Conservation (phyloP, 2,888 invertebrate genomes). For the Aphidoletes aphidimyza region DNA sequence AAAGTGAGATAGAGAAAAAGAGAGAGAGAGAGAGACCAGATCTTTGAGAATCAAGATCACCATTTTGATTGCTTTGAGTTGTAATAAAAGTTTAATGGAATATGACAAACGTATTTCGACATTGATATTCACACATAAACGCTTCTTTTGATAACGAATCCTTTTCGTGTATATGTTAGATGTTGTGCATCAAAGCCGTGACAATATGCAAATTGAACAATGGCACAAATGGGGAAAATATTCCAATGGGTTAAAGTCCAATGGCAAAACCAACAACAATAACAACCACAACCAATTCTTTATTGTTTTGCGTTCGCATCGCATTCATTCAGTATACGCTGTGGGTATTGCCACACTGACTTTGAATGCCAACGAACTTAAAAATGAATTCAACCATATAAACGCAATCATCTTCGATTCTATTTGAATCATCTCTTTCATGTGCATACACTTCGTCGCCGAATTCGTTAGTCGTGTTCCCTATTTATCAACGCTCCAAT, state of each 20-base stretch:
- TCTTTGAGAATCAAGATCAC: neutral
- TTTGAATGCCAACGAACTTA: slow-evolving; percentile 13
- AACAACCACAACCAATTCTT: too few relatives aligned
- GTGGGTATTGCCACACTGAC: too few relatives aligned
- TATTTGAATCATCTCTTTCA: neutral
- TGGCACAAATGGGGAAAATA: too few relatives aligned
- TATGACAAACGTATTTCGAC: slow-evolving; percentile 45
- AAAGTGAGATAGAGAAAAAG: neutral
- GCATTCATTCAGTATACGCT: too few relatives aligned
- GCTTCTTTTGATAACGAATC: neutral
- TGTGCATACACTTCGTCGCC: neutral
- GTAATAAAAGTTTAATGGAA: slow-evolving; percentile 36
- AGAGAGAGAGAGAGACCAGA: neutral
- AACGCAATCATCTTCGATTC: slow-evolving; percentile 28
- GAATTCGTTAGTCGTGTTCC: neutral
- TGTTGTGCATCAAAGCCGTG: neutral
- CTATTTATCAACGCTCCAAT: neutral
- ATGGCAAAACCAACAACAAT: neutral
- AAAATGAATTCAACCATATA: slow-evolving; percentile 33
- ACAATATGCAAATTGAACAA: neutral
- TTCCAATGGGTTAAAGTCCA: neutral
- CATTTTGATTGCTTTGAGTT: slow-evolving; percentile 9
- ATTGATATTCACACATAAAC: slow-evolving; percentile 8
- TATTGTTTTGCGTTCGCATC: neutral
- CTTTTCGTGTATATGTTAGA: neutral